These are phyloP conservation scores for Beroe forskalii DNA, from an alignment of 37 sponge, comb jelly and placozoan genomes.

Conservation along the genomic window DNA sequence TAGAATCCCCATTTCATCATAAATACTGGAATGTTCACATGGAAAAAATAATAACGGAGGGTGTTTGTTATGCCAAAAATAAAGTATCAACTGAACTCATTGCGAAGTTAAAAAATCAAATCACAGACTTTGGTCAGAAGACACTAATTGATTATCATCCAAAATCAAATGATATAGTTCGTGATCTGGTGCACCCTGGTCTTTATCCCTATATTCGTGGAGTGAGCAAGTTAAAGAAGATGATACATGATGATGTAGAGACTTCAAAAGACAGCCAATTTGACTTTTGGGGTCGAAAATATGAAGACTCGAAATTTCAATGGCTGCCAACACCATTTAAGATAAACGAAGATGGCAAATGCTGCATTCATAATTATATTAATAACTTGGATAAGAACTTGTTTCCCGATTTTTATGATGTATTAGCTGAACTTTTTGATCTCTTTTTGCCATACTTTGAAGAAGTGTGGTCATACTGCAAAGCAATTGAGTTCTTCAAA, in stretches of 20 bases:
- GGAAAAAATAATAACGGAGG: neutral
- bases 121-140: neutral
- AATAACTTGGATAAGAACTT: neutral
- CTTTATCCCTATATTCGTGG: neutral
- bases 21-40: neutral
- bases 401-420: neutral
- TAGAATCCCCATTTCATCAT: neutral
- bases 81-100: neutral
- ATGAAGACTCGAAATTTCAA: neutral
- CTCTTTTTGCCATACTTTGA: neutral
- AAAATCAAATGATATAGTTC: neutral
- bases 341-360: neutral
- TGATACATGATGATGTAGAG: too few species aligned
- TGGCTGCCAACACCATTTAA: neutral
- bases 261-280: neutral
- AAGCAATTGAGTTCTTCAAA: neutral
- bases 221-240: neutral
- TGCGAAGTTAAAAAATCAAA: neutral
- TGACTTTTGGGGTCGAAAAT: neutral
- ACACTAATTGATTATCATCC: neutral
- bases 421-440: neutral
- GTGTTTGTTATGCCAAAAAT: neutral
- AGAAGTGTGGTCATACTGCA: neutral
- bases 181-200: neutral
- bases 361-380: neutral